These are phyloP conservation scores for Aix galericulata DNA, from an alignment of 2,113 vertebrate species.

Conservation along the genomic window DNA sequence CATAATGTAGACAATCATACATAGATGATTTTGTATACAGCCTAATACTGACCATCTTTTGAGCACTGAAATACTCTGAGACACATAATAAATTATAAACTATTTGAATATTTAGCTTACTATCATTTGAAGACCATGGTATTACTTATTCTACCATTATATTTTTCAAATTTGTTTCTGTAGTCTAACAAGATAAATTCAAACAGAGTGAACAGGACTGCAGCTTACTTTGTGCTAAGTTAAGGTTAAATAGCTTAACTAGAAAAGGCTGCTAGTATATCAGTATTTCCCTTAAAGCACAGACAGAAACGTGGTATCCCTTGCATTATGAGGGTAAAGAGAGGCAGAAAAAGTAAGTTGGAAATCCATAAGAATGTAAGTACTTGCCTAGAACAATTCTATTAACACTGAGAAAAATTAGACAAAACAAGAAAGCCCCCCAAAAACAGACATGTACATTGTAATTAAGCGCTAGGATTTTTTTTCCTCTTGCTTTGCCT, in stretches of 20 bases:
- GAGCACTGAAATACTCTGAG: neutral
- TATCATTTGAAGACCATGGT: neutral
- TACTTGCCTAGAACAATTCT: neutral
- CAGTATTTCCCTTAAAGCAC: neutral
- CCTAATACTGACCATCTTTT: neutral
- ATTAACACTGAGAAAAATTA: neutral
- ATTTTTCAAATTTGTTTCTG: neutral
- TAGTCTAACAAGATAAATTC: neutral
- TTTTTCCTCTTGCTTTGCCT: neutral
- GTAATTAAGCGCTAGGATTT: fast-evolving
- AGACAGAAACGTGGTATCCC: neutral
- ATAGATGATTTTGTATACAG: neutral
- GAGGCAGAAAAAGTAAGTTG: neutral
- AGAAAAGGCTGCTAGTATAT: neutral
- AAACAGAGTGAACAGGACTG: neutral
- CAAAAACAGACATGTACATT: neutral
- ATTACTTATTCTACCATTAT: neutral
- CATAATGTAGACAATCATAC: neutral
- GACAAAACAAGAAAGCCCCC: neutral
- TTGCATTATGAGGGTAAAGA: neutral
- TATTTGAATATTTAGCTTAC: neutral
- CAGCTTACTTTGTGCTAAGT: neutral
- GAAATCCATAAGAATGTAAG: neutral
- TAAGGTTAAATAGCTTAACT: neutral
- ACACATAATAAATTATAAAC: neutral